Base-by-base conservation (phyloP, 2,797 vertebrate genomes). In the Bovichtus diacanthus region DNA sequence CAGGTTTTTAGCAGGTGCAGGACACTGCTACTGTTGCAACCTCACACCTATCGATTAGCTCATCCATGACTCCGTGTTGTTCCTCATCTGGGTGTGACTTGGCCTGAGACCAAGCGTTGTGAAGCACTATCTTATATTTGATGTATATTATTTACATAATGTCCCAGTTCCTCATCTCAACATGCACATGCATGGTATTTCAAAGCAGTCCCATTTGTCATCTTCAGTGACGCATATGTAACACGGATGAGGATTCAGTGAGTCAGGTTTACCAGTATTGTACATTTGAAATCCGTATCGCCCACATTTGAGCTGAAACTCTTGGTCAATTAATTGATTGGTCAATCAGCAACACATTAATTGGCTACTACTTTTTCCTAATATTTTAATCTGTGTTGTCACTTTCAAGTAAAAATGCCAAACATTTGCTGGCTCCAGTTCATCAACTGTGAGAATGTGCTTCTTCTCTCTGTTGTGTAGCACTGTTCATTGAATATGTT, bases 21-120 rank as follows among this genome's bases (percentile, higher is more conserved):
- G 34, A 65, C 36, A 23, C 60, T 23, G 71, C 19, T 38, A 34
- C 6, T 34, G 31, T 34, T 39, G 55, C 16, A 58, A 36, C 51
- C 19, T 13, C 5, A 54, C 13, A 65, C 64, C 11, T 12, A 59
- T 47, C 11, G 81, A 78, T 74, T 49, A 78, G 82, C 68, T 78
- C 81, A 21, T 66, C 56, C 31, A 31, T n/a, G 49, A 56, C 9
- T 60, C 50, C 21, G 31, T 65, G 56, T 62, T 43, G 69, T 34
- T 70, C 70, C 76, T 78, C 66, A 70, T 51, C 84, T 78, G 91
- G 92, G 91, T 90, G 91, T 92, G 90, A 89, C 91, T 81, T 76
- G 80, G 87, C 74, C 59, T 11, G 25, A 27, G 58, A 73, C n/a
- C 78, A 74, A 21, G 13, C 69, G 19, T 55, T 34, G 68, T 50